These are phyloP conservation scores for Sinocyclocheilus rhinocerous DNA, from an alignment of 2,113 vertebrate species.

Conservation along the genomic window DNA sequence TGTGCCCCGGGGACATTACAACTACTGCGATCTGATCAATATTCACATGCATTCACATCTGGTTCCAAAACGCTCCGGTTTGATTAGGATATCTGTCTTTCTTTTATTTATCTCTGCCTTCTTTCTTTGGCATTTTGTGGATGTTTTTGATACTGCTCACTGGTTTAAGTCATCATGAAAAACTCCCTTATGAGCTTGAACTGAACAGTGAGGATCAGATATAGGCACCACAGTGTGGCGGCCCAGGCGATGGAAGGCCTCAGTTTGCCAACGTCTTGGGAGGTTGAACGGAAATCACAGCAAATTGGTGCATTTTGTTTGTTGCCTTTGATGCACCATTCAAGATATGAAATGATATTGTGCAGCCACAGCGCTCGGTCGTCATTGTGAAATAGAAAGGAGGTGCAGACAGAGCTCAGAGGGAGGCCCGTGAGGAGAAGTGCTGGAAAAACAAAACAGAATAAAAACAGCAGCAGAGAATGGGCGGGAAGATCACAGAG, in stretches of 20 bases:
- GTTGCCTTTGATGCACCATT: slow-evolving; percentile 62
- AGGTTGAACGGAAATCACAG: slow-evolving; percentile 64
- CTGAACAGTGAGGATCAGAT: not conserved
- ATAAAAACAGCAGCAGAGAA: slow-evolving; percentile 67
- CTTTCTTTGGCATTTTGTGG: slow-evolving; percentile 53
- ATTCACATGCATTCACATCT: slow-evolving; percentile 93
- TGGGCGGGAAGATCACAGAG: slow-evolving; percentile 66
- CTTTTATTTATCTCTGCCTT: slow-evolving; percentile 45
- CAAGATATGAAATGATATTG: slow-evolving; percentile 46
- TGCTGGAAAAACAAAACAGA: slow-evolving; percentile 66
- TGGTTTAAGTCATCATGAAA: not conserved
- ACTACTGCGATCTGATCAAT: slow-evolving; percentile 86
- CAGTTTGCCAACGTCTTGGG: slow-evolving; percentile 49
- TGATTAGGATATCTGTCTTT: slow-evolving; percentile 71
- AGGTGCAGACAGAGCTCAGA: slow-evolving; percentile 37
- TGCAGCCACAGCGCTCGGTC: slow-evolving; percentile 59
- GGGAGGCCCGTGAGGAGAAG: slow-evolving; percentile 42
- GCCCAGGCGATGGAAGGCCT: not conserved
- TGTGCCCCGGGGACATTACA: slow-evolving; percentile 79
- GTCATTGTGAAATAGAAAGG: slow-evolving; percentile 13
- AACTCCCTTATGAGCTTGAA: not conserved
- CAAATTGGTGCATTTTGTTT: slow-evolving; percentile 72
- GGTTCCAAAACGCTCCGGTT: slow-evolving; percentile 80
- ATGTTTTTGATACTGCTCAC: slow-evolving; percentile 56
- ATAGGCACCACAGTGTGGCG: not conserved